phyloP scores from a whole-genome alignment of 2,113 vertebrate genomes.

The Macrotus californicus region DNA sequence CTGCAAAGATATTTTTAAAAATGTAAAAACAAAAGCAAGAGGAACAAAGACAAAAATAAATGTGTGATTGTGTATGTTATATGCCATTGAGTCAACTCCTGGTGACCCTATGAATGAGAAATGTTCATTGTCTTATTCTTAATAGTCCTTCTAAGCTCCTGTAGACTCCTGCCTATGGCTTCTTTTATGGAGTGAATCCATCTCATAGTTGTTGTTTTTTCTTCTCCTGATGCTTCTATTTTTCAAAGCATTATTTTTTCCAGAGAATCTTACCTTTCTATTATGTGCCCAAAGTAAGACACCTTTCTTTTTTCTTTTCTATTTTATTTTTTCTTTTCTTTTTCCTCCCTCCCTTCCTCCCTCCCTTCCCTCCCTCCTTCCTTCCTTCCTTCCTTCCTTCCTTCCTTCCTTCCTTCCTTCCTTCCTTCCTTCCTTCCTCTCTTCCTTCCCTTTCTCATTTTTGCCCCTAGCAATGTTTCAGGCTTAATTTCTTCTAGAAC shows the following conservation, averaged over 20 bases:
- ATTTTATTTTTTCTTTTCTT: too few relatives aligned
- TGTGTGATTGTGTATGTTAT: background rate
- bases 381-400: too few relatives aligned
- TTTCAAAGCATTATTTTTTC: background rate
- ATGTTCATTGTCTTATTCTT: background rate
- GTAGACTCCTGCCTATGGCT: background rate
- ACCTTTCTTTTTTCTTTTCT: background rate
- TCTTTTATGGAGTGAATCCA: background rate
- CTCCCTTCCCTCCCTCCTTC: too few relatives aligned
- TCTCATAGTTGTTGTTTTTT: background rate
- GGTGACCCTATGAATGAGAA: background rate
- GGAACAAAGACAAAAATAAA: background rate
- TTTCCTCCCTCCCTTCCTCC: too few relatives aligned
- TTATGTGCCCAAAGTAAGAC: background rate
- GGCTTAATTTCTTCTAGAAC: background rate
- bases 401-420: too few relatives aligned
- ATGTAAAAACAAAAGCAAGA: background rate
- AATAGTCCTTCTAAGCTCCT: background rate
- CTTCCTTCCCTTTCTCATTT: background rate
- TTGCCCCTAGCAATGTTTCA: background rate
- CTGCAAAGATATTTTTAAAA: background rate
- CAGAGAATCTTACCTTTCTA: background rate
- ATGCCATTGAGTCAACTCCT: background rate
- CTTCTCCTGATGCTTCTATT: background rate
- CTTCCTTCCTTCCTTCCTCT: too few relatives aligned